A percentile compares a stretch with the other conserved stretches of the same genome.
phyloP scores from a whole-genome alignment of 2,113 vertebrate genomes.

The Genyomyrus donnyi region DNA sequence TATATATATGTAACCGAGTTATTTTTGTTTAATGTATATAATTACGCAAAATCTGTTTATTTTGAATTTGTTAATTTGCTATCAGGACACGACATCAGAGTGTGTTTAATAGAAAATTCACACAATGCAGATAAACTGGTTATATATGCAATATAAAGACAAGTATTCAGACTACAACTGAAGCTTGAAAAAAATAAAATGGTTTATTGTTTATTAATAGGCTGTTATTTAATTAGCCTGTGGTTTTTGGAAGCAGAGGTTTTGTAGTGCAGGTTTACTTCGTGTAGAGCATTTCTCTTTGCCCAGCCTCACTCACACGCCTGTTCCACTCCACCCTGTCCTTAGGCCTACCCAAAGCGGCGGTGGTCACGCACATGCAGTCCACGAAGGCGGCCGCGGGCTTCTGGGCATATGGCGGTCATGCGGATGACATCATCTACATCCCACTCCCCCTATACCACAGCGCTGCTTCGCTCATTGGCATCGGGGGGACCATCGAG shows the following conservation, averaged over 20 bases:
- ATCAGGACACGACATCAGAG: too few species aligned
- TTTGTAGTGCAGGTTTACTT: neutral
- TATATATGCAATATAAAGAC: too few species aligned
- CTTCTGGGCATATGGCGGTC: slow-evolving; percentile 74
- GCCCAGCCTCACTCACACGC: neutral
- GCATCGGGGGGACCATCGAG: slow-evolving; percentile 81
- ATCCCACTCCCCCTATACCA: slow-evolving; percentile 86
- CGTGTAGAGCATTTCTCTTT: neutral
- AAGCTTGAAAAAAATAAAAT: too few species aligned
- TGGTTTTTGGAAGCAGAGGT: neutral
- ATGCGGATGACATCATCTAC: slow-evolving; percentile 72
- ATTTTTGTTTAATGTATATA: too few species aligned
- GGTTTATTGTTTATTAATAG: too few species aligned
- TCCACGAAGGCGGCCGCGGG: slow-evolving; percentile 68
- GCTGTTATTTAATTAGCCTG: neutral
- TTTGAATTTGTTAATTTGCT: too few species aligned
- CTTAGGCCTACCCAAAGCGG: slow-evolving; percentile 86
- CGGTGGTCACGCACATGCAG: slow-evolving; percentile 78
- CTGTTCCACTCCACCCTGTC: neutral
- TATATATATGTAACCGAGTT: too few species aligned
- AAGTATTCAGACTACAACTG: too few species aligned
- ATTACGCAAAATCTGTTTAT: too few species aligned
- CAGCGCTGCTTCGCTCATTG: slow-evolving; percentile 78
- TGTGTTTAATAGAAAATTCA: too few species aligned
- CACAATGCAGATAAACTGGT: too few species aligned